These are phyloP conservation scores for silkworm (Bombyx mori) DNA, from an alignment of 1,140 invertebrate species.

Conservation along the genomic window ASM3026992v2 NC_085111.1:12864001-12864500, in stretches of 20 bases:
- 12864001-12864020: conserved; percentile 63
- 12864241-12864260: too few relatives aligned
- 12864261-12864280: conserved; percentile 33
- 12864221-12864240: too few relatives aligned
- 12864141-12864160: too few relatives aligned
- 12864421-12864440: conserved; percentile 65
- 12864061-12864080: conserved; percentile 63
- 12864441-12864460: conserved; percentile 65
- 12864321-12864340: conserved; percentile 52
- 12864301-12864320: conserved; percentile 62
- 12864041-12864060: conserved; percentile 56
- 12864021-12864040: conserved; percentile 59
- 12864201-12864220: too few relatives aligned
- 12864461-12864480: conserved; percentile 49
- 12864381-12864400: conserved; percentile 54
- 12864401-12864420: conserved; percentile 63
- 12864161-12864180: too few relatives aligned
- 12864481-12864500: conserved; percentile 56
- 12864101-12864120: too few relatives aligned
- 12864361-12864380: conserved; percentile 48
- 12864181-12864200: too few relatives aligned
- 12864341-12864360: conserved; percentile 63
- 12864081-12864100: conserved; percentile 17
- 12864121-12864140: too few relatives aligned
- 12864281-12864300: conserved; percentile 59